Base-by-base conservation (phyloP, 2,797 vertebrate genomes). In the Nannoperca obscura region DNA sequence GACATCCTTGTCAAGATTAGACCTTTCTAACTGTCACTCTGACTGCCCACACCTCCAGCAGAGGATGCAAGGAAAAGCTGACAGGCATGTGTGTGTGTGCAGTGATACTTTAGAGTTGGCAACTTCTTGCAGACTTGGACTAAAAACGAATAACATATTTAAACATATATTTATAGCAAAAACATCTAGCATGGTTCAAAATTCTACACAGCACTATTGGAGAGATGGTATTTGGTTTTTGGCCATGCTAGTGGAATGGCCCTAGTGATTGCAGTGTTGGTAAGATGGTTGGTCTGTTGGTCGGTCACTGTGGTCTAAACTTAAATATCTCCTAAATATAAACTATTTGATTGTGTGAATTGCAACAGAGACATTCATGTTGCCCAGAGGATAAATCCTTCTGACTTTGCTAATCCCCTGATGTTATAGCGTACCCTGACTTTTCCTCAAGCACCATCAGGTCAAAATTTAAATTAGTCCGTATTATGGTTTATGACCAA, bases 21-120 rank as follows among this genome's bases (percentile, higher is more conserved):
- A 88, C 54, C 67, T 83, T 78, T 76, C 38, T 66, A 49, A 77
- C 68, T 30, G 2, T 82, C 80, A 68, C 55, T 80, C 54, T 68
- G 74, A 72, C 70, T 75, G 74, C 53, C 69, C 75, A 78, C 60
- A 81, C 79, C 74, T 85, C 63, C 36, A 27, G 62, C 80, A 78
- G 36, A 54, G 68, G 59, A 76, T 65, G 66, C 59, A 15, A 70
- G 44, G 77, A 32, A 76, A 85, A 81, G 70, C 76, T 80, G 83
- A 83, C 81, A 87, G 65, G 50, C 22, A 7, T 66, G 49, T 59
- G 61, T 62, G 55, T 76, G 71, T n/a, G 7, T 64, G 32, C 17
- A 76, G 69, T 9, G 1, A 70, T 64, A 60, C 69, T 70, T 75
- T 55, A 71, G 53, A 69, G 49, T 53, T 78, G 78, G 79, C 61